A percentile compares a stretch with the other conserved stretches of the same genome.
These are phyloP conservation scores for Azemiops feae DNA, from an alignment of 2,113 vertebrate species.

Conservation along the genomic window DNA sequence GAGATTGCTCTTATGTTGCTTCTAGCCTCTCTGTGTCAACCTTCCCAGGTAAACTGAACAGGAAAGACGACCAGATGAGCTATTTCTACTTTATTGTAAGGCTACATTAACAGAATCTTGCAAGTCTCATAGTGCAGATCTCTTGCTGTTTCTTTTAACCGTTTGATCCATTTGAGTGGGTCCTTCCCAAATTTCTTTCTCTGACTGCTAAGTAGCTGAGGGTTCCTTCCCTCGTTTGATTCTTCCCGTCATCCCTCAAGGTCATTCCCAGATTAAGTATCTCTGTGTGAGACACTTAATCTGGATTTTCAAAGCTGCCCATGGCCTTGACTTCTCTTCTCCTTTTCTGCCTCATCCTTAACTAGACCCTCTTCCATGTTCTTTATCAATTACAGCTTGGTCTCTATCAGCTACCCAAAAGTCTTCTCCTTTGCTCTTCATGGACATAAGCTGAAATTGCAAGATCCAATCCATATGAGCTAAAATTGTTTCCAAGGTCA, in stretches of 20 bases:
- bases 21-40: neutral
- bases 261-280: neutral
- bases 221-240: neutral
- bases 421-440: neutral
- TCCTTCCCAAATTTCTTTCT: neutral
- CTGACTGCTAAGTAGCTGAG: neutral
- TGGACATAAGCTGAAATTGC: neutral
- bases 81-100: neutral
- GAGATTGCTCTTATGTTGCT: neutral
- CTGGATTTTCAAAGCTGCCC: neutral
- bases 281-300: neutral
- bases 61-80: neutral
- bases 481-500: neutral
- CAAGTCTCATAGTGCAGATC: too few relatives aligned
- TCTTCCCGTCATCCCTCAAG: neutral
- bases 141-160: neutral
- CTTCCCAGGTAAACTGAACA: neutral
- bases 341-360: neutral
- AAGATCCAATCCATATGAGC: neutral
- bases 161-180: neutral
- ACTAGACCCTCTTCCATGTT: neutral
- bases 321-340: neutral
- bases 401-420: neutral
- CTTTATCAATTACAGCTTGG: neutral
- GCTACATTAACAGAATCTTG: neutral